Conservation (phyloP, 2,797 vertebrate species). For the Perodicticus potto region DNA sequence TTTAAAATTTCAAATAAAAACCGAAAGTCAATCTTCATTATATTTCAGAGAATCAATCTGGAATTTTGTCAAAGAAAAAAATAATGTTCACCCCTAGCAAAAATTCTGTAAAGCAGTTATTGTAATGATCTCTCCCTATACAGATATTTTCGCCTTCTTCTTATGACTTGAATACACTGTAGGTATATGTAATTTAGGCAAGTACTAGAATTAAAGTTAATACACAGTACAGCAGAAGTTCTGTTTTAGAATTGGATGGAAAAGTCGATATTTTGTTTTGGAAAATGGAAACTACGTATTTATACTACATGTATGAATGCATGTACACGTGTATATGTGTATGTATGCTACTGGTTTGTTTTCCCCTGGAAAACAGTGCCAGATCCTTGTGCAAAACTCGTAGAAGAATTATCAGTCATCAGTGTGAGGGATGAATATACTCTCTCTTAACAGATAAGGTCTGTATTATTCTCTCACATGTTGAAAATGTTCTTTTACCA, state of each 20-base stretch:
- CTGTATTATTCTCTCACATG: background rate
- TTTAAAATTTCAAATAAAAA: constrained; percentile 12
- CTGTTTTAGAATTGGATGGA: background rate
- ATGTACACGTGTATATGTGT: too few relatives aligned
- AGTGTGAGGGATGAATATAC: background rate
- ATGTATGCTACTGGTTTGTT: background rate
- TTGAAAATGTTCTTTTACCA: background rate
- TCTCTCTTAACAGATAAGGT: background rate
- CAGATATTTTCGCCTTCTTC: background rate
- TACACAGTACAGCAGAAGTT: background rate
- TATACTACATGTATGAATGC: background rate
- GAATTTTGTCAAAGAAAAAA: background rate
- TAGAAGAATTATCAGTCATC: background rate
- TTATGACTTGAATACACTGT: background rate
- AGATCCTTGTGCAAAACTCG: background rate
- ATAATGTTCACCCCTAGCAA: background rate
- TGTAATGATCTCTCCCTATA: background rate
- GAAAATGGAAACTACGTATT: background rate
- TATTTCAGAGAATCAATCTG: background rate
- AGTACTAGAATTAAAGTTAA: background rate
- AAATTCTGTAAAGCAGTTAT: background rate
- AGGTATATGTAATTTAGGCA: background rate
- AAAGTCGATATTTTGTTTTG: background rate
- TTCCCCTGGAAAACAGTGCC: background rate
- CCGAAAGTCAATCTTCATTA: background rate